Conservation (phyloP, 2,113 vertebrate species). For the Coptodon rendalli region DNA sequence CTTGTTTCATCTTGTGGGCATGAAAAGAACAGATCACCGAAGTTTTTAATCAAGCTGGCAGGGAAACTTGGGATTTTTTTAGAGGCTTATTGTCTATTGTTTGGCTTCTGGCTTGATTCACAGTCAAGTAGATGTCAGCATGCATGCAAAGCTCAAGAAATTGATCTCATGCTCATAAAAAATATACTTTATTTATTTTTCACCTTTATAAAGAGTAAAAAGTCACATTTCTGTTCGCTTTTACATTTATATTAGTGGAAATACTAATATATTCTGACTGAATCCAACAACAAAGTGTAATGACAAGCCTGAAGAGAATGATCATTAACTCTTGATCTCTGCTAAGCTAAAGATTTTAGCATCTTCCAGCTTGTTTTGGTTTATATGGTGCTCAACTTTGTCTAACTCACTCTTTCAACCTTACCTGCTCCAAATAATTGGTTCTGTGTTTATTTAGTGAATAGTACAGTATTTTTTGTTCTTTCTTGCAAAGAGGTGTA, state of each 20-base stretch:
- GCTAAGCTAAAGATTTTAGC: background rate
- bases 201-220: background rate
- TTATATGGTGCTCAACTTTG: background rate
- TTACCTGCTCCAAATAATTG: background rate
- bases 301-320: background rate
- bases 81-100: slow-evolving; percentile 31
- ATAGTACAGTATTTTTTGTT: background rate
- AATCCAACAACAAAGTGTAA: background rate
- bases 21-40: background rate
- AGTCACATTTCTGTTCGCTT: background rate
- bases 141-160: slow-evolving; percentile 44
- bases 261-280: background rate
- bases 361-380: background rate
- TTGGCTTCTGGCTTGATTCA: background rate
- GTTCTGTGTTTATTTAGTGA: background rate
- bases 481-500: too few relatives aligned
- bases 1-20: slow-evolving; percentile 13
- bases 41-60: slow-evolving; percentile 30
- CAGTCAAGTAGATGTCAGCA: slow-evolving; percentile 29
- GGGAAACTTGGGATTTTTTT: slow-evolving; percentile 27
- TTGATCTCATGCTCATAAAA: slow-evolving; percentile 16
- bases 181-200: background rate
- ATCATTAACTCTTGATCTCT: background rate
- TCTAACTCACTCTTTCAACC: background rate
- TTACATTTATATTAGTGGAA: background rate